These are phyloP conservation scores for Epizoanthus ramosus DNA, from an alignment of 92 coral and sea anemone genomes.

Conservation along the genomic window DNA sequence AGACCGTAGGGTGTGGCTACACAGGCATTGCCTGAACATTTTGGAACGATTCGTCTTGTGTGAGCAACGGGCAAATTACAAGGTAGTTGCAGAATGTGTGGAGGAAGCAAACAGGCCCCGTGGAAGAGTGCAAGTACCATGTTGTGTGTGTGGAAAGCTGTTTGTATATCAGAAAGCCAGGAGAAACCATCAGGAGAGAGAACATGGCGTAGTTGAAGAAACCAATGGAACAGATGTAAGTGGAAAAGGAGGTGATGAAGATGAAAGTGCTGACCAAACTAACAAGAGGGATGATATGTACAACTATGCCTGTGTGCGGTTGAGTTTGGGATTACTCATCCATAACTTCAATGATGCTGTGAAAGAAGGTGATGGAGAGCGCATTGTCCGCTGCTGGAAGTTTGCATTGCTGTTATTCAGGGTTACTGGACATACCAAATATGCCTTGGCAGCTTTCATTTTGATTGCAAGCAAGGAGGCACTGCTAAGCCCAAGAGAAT, in stretches of 20 bases:
- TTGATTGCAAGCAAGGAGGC: not conserved
- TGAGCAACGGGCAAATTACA: constrained; percentile 29
- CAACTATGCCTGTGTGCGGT: constrained; percentile 52
- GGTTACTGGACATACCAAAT: constrained; percentile 48
- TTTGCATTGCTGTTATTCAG: constrained; percentile 39
- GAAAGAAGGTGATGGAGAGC: constrained; percentile 59
- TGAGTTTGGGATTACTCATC: constrained; percentile 37
- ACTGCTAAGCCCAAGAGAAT: constrained; percentile 11
- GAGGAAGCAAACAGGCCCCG: constrained; percentile 27
- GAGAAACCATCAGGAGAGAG: constrained; percentile 43
- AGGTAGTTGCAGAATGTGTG: constrained; percentile 17
- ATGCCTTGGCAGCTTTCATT: constrained; percentile 49
- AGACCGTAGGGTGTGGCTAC: constrained; percentile 49
- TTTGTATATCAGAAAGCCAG: constrained; percentile 50
- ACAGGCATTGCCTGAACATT: constrained; percentile 40
- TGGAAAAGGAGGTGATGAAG: not conserved
- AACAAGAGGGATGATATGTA: constrained; percentile 41
- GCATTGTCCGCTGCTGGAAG: constrained; percentile 58
- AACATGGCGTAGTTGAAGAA: constrained; percentile 22
- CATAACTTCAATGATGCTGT: constrained; percentile 47
- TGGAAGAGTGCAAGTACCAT: constrained; percentile 11
- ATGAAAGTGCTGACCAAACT: too few relatives aligned
- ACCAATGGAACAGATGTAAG: not conserved
- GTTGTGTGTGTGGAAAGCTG: constrained; percentile 50
- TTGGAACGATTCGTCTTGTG: constrained; percentile 51